These are phyloP conservation scores for Gobius niger DNA, from an alignment of 2,113 vertebrate genomes.

Conservation along the genomic window DNA sequence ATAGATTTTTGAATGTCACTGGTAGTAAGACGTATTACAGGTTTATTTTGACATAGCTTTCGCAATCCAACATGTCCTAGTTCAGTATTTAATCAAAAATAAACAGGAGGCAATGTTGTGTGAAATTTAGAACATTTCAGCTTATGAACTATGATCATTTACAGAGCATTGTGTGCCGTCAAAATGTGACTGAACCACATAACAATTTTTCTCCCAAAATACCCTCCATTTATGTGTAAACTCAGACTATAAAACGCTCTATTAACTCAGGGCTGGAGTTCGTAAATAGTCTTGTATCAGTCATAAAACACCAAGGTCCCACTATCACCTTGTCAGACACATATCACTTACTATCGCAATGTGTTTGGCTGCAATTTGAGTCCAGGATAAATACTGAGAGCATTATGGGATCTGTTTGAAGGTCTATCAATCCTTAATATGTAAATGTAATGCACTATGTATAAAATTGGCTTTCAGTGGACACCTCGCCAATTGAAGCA, in stretches of 20 bases:
- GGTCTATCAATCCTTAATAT: too few relatives aligned
- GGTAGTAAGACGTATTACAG: too few relatives aligned
- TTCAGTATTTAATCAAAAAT: too few relatives aligned
- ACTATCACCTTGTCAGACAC: constrained; percentile 4
- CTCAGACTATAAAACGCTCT: neutral
- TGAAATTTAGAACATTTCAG: neutral
- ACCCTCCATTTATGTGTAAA: neutral
- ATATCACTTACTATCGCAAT: neutral
- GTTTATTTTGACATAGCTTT: too few relatives aligned
- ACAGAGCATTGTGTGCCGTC: neutral
- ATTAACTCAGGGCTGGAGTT: constrained; percentile 5
- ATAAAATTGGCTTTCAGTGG: neutral
- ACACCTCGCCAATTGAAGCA: neutral
- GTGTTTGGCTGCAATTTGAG: neutral
- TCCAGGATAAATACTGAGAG: neutral
- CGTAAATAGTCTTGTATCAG: constrained; percentile 6
- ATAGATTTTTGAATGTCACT: too few relatives aligned
- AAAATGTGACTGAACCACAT: neutral
- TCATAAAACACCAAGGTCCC: constrained; percentile 29
- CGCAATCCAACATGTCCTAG: too few relatives aligned
- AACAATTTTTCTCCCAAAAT: neutral
- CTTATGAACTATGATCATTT: too few relatives aligned
- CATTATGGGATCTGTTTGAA: too few relatives aligned
- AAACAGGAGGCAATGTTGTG: too few relatives aligned
- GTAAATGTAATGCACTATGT: too few relatives aligned